These are phyloP conservation scores for Dioctria linearis DNA, from an alignment of 2,888 invertebrate genomes.

Conservation along the genomic window DNA sequence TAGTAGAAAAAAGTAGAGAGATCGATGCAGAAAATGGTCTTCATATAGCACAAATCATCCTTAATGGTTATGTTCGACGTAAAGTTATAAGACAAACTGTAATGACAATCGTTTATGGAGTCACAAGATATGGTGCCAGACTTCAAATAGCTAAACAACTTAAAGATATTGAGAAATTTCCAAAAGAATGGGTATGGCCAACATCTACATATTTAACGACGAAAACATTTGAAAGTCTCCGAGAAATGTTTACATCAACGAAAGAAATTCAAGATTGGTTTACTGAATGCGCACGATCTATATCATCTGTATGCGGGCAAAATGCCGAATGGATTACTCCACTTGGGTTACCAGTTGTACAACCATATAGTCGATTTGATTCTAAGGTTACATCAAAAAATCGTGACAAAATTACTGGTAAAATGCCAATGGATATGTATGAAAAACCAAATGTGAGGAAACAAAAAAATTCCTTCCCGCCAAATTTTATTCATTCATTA, in stretches of 20 bases:
- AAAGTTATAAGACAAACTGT: constrained; percentile 99
- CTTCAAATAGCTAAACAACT: constrained; percentile 93
- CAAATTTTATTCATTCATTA: constrained; percentile 98
- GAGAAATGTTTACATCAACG: constrained; percentile 94
- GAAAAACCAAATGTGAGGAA: constrained; percentile 87
- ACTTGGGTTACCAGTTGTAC: constrained; percentile 93
- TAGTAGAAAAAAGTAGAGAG: constrained; percentile 83
- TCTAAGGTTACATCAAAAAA: constrained; percentile 66
- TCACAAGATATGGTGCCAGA: constrained; percentile 93
- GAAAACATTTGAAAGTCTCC: constrained; percentile 89
- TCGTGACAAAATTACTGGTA: constrained; percentile 65
- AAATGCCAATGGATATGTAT: constrained; percentile 73
- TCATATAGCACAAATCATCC: constrained; percentile 78
- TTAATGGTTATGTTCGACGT: constrained; percentile 86
- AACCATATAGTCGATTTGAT: constrained; percentile 79
- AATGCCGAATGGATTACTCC: constrained; percentile 97
- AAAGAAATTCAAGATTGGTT: constrained; percentile 98
- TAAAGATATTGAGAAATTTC: constrained; percentile 87
- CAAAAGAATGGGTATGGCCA: constrained; percentile 82
- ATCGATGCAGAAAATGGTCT: constrained; percentile 82
- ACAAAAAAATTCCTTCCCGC: constrained; percentile 98
- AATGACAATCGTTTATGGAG: constrained; percentile 99
- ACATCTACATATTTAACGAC: constrained; percentile 87
- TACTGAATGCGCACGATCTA: constrained; percentile 86
- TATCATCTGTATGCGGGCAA: constrained; percentile 80